Base-by-base conservation (phyloP, 2,888 invertebrate genomes). In the Macrosiphum euphorbiae region DNA sequence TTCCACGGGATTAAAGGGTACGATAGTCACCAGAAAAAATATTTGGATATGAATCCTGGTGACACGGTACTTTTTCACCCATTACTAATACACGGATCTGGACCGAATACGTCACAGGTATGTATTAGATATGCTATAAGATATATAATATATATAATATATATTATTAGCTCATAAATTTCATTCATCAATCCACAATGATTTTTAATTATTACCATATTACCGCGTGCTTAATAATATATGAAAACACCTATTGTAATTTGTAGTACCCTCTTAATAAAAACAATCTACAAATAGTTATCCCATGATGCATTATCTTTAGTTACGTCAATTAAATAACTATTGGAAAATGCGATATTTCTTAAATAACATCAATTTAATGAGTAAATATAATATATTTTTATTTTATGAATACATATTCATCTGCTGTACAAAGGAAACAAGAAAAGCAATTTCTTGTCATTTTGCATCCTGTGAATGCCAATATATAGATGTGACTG, bases 51-150 rank as follows among this genome's bases (percentile, higher is more conserved):
- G 98, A 97, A 97, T 92, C 97, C 97, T 11, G 98, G 98, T 0
- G 98, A 98, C 95, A 98, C 98, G 0, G 97, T 98, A 28, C 97
- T 98, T 96, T 98, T 99, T 96, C 98, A 98, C 96, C 98, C 98
- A 0, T 95, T 98, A n/a, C 96, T 99, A 26, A 96, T 98, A 67
- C 98, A 98, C 95, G 98, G 98, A 10, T 98, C 98, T 0, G 98
- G 98, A 35, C 97, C 97, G 58, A 98, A 98, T 95, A 96, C 96
- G 67, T 97, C 98, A 0, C 96, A 97, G 95, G 97, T 97, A 47
- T 35, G 78, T 35, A 52, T 58, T n/a, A n/a, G n/a, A n/a, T n/a
- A n/a, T n/a, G n/a, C n/a, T n/a, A n/a, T n/a, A n/a, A n/a, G n/a
- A n/a, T n/a, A n/a, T n/a, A n/a, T n/a, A n/a, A n/a, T n/a, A n/a